Conservation (phyloP, 2,888 invertebrate genomes). For the Periphyllus acericola region DNA sequence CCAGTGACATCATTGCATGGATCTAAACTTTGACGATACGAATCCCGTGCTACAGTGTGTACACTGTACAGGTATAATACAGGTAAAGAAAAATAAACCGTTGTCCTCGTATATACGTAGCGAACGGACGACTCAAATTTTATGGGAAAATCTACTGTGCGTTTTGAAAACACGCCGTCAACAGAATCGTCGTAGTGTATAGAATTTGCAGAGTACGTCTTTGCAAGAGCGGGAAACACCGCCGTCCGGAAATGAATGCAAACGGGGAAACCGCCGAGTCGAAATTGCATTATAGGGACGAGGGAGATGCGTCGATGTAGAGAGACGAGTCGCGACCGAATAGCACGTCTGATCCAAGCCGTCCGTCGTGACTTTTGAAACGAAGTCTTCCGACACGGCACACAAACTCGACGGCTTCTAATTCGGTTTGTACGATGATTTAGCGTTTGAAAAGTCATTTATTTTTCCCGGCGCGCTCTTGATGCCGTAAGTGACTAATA, state of each 20-base stretch:
- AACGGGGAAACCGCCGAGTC: conserved; percentile 48
- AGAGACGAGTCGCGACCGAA: background rate
- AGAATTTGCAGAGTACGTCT: too few species aligned
- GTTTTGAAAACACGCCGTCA: background rate
- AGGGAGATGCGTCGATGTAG: background rate
- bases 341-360: background rate
- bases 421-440: conserved; percentile 48
- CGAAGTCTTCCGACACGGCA: conserved; percentile 6
- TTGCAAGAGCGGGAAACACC: conserved; percentile 17
- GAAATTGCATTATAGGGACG: conserved; percentile 33
- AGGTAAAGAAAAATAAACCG: too few species aligned
- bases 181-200: background rate
- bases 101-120: too few species aligned
- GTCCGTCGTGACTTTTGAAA: background rate
- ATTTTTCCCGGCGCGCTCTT: conserved; percentile 32
- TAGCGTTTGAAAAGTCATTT: conserved; percentile 56
- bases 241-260: conserved; percentile 53
- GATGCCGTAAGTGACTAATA: conserved; percentile 36
- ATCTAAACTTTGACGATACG: too few species aligned
- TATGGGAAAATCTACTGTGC: background rate
- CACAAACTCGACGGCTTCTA: conserved; percentile 14
- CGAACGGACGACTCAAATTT: too few species aligned
- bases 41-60: too few species aligned
- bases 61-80: too few species aligned
- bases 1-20: too few species aligned